Base-by-base conservation (phyloP, 2,888 invertebrate genomes). In the Nomada fucata region DNA sequence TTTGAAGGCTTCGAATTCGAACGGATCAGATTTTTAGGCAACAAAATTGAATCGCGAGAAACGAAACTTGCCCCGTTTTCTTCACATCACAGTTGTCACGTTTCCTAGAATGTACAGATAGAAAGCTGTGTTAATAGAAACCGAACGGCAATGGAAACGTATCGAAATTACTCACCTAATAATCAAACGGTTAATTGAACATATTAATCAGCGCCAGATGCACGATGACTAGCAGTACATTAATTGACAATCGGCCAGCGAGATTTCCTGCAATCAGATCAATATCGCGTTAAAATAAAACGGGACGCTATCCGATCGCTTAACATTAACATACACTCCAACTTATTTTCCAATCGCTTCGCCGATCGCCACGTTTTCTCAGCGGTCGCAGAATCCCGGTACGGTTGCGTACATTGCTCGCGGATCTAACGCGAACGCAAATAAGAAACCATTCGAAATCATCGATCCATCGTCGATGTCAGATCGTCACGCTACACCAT, bases 261-360 rank as follows among this genome's bases (percentile, higher is more conserved):
- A 82, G 73, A 47, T 73, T 83, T 57, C 83, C 83, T 83, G 83
- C 53, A 74, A 83, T 53, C 77, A 83, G 18, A 83, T 44, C 57
- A 65, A 29, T 1, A 18, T 76, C 20, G 11, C 23, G 5, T 71
- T 20, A 71, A 11, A 57, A 26, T 36, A 26, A 18, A 44, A 18
- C 29, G 9, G 0, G 4, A 23, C 11, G 44, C 0, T 0, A 15
- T 18, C 7, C 18, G 13, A 29, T 4, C 15, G 10, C 5, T 44
- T 79, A 47, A 68, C n/a, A 13, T 44, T 60, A 52, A 29, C 29
- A 63, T 57, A 13, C 9, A 10, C 13, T 50, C 13, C 9, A 57
- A 36, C 23, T 18, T 20, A 57, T 63, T 63, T 42, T n/a, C 26
- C 26, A 75, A 53, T 10, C 20, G 3, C 53, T 42, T 10, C 20